phyloP scores from a whole-genome alignment of 2,888 invertebrate species.

The Chirona hameri region DNA sequence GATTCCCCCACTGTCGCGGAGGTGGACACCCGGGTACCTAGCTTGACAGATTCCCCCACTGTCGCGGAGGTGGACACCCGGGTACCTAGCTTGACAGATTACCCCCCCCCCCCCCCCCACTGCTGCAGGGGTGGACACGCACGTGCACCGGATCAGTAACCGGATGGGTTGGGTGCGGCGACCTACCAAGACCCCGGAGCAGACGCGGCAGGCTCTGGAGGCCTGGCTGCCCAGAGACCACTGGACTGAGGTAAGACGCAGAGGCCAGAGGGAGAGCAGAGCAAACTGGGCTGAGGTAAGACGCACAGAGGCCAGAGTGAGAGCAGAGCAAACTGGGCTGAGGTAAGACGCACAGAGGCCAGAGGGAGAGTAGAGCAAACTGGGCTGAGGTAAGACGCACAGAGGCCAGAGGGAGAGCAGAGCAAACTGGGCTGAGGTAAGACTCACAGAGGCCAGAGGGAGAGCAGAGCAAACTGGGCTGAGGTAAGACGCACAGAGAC shows the following conservation, averaged over 20 bases:
- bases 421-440: too few relatives aligned
- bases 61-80: constrained; percentile 83
- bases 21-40: constrained; percentile 90
- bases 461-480: too few relatives aligned
- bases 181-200: constrained; percentile 73
- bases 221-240: constrained; percentile 79
- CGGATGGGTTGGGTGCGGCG: constrained; percentile 77
- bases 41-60: constrained; percentile 1
- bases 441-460: too few relatives aligned
- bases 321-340: neutral
- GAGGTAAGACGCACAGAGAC: too few relatives aligned
- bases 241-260: constrained; percentile 69
- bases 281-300: neutral
- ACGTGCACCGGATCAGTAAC: constrained; percentile 93
- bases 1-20: constrained; percentile 51
- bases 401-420: too few relatives aligned
- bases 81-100: too few relatives aligned
- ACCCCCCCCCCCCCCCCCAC: neutral
- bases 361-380: neutral
- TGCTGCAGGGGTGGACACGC: constrained; percentile 81
- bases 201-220: constrained; percentile 77
- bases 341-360: too few relatives aligned
- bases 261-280: neutral
- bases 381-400: too few relatives aligned
- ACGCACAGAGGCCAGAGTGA: neutral